Conservation (phyloP, 2,797 vertebrate genomes). For the Etheostoma perlongum region DNA sequence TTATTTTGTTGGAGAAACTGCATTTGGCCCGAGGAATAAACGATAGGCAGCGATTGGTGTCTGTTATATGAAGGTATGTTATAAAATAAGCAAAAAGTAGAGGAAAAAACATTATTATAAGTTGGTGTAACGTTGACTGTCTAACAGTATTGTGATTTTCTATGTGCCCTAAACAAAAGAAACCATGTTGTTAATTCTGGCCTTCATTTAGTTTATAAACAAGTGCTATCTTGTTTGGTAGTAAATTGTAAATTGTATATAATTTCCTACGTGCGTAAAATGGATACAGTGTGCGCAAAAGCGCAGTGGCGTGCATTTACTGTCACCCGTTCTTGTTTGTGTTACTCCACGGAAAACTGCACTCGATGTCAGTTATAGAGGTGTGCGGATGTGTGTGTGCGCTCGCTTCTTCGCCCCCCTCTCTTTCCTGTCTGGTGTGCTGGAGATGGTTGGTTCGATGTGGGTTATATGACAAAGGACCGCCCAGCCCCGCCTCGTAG, state of each 20-base stretch:
- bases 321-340: slow-evolving; percentile 45
- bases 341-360: slow-evolving; percentile 42
- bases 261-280: slow-evolving; percentile 32
- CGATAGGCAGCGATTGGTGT: background rate
- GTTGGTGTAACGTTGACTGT: background rate
- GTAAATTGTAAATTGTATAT: background rate
- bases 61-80: background rate
- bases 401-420: slow-evolving; percentile 23
- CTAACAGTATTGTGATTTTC: background rate
- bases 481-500: slow-evolving; percentile 79
- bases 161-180: background rate
- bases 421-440: slow-evolving; percentile 49
- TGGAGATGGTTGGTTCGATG: slow-evolving; percentile 55
- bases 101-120: background rate
- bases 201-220: background rate
- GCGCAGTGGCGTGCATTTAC: background rate
- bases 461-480: slow-evolving; percentile 81
- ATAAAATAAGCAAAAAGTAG: background rate
- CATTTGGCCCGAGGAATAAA: background rate
- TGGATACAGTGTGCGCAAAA: slow-evolving; percentile 18
- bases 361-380: slow-evolving; percentile 33
- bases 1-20: background rate
- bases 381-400: slow-evolving; percentile 35
- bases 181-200: background rate
- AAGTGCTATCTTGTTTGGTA: background rate